phyloP scores from a whole-genome alignment of 2,888 invertebrate genomes.

The Ophioninae sp. region DNA sequence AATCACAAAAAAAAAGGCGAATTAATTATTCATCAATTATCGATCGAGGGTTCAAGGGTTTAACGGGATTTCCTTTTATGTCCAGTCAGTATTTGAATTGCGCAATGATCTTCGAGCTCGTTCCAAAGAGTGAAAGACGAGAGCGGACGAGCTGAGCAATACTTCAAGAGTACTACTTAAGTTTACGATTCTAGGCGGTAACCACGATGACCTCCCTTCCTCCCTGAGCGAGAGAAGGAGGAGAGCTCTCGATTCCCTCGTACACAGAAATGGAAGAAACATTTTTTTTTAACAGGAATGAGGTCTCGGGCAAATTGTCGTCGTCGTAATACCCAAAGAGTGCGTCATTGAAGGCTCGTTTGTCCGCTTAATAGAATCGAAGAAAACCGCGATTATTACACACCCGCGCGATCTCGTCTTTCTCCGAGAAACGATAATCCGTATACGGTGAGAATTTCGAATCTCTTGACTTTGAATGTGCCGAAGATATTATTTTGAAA shows the following conservation, averaged over 20 bases:
- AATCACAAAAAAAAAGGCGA: background rate
- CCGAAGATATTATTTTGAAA: conserved; percentile 34
- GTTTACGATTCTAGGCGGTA: conserved; percentile 69
- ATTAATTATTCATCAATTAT: background rate
- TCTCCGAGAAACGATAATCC: conserved; percentile 43
- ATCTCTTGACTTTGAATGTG: conserved; percentile 10
- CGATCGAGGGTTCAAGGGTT: background rate
- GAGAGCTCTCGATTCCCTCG: conserved; percentile 39
- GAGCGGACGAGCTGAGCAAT: conserved; percentile 33
- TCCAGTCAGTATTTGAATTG: conserved; percentile 1
- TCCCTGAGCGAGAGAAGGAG: conserved; percentile 39
- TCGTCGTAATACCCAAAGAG: conserved; percentile 17
- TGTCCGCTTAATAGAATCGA: conserved; percentile 16
- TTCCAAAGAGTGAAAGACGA: conserved; percentile 14
- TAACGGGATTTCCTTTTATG: background rate
- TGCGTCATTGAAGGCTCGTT: conserved; percentile 38
- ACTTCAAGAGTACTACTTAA: conserved; percentile 66
- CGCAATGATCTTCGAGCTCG: conserved; percentile 10
- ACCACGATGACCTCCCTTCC: conserved; percentile 26
- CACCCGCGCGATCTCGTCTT: conserved; percentile 34
- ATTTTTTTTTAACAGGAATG: conserved; percentile 62
- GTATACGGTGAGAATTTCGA: background rate
- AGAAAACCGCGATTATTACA: conserved; percentile 19
- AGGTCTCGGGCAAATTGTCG: conserved; percentile 63
- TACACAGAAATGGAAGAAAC: conserved; percentile 54